Conservation (phyloP, 2,888 invertebrate genomes). For the Stegophylla sp. region DNA sequence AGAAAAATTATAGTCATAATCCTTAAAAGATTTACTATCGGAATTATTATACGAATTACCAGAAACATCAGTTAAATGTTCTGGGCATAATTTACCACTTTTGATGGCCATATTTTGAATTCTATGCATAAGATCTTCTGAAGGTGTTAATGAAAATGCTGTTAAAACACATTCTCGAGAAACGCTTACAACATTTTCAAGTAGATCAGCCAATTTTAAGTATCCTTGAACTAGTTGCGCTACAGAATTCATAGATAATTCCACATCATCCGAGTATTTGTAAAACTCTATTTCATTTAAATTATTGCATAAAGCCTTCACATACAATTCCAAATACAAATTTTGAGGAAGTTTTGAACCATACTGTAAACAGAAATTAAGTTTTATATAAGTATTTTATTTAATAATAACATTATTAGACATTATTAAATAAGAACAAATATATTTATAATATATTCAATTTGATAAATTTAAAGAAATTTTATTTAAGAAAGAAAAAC, state of each 20-base stretch:
- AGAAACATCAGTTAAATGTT: conserved; percentile 5
- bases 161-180: conserved; percentile 77
- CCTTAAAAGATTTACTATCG: not conserved
- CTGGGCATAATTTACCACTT: conserved; percentile 3
- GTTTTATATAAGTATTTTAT: too few species aligned
- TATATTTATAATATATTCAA: too few species aligned
- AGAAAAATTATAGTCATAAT: too few species aligned
- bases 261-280: not conserved
- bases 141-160: conserved; percentile 78
- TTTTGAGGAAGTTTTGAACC: not conserved
- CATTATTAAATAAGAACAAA: too few species aligned
- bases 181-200: conserved; percentile 69
- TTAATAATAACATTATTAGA: too few species aligned
- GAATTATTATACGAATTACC: not conserved
- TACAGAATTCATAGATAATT: not conserved
- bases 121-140: conserved; percentile 69
- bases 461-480: too few species aligned
- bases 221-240: conserved; percentile 70
- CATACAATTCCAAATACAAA: not conserved
- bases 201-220: conserved; percentile 71
- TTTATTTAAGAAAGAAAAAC: too few species aligned
- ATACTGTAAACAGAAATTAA: conserved; percentile 4
- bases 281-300: conserved; percentile 4
- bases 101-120: conserved; percentile 68
- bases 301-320: not conserved